These are phyloP conservation scores for Gallinago undulata DNA, from an alignment of 2,113 vertebrate genomes.

Conservation along the genomic window DNA sequence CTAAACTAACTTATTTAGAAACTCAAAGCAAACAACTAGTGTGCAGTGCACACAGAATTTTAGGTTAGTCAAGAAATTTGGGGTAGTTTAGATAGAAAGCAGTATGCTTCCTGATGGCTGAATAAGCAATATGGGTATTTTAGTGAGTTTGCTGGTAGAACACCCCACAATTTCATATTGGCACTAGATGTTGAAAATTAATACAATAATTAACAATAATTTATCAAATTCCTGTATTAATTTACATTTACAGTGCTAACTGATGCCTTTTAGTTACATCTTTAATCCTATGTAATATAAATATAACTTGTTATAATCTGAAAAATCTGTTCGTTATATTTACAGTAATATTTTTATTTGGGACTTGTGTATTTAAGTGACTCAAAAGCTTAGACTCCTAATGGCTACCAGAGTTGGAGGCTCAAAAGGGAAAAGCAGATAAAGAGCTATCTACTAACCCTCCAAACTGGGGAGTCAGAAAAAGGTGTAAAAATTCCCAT, in stretches of 20 bases:
- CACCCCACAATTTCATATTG: not conserved
- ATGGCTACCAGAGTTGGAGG: not conserved
- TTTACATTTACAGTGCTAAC: not conserved
- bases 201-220: not conserved
- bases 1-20: not conserved
- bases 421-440: not conserved
- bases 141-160: not conserved
- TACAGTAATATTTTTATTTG: not conserved
- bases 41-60: not conserved
- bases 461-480: not conserved
- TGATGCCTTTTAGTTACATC: not conserved
- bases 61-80: not conserved
- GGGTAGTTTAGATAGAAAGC: not conserved
- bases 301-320: not conserved
- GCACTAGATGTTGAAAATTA: not conserved
- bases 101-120: not conserved
- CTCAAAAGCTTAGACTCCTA: not conserved
- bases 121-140: not conserved
- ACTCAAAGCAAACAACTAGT: not conserved
- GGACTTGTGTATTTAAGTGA: not conserved
- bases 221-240: not conserved
- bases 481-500: not conserved
- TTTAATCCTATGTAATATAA: not conserved
- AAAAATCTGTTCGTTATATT: not conserved
- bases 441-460: not conserved